Conservation (phyloP, 2,888 invertebrate species). For the Oeneis ivallda region DNA sequence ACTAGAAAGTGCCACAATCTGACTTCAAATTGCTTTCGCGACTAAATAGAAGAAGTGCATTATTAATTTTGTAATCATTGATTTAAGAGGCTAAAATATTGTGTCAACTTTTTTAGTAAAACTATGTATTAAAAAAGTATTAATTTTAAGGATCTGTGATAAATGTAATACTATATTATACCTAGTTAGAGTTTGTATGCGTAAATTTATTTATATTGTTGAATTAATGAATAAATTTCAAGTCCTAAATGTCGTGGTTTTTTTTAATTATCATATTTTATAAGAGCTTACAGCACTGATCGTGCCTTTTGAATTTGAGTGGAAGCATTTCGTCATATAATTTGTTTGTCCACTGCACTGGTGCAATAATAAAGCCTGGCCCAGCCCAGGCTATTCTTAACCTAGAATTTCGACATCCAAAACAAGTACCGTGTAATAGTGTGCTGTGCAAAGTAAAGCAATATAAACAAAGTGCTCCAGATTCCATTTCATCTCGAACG, state of each 20-base stretch:
- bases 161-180: conserved; percentile 48
- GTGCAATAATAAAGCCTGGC: conserved; percentile 12
- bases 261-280: conserved; percentile 5
- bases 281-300: conserved; percentile 6
- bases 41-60: conserved; percentile 37
- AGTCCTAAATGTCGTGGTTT: background rate
- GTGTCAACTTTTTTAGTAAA: conserved; percentile 21
- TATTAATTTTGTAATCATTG: conserved; percentile 32
- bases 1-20: conserved; percentile 63
- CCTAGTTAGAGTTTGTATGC: conserved; percentile 35
- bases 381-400: conserved; percentile 23
- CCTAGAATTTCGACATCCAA: conserved; percentile 34
- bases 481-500: conserved; percentile 51
- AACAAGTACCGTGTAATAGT: conserved; percentile 33
- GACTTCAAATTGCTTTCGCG: conserved; percentile 30
- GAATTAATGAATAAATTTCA: conserved; percentile 30
- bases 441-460: conserved; percentile 32
- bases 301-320: conserved; percentile 8
- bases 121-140: conserved; percentile 32
- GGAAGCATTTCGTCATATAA: background rate
- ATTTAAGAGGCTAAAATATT: conserved; percentile 26
- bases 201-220: conserved; percentile 37
- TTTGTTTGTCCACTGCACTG: conserved; percentile 25
- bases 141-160: conserved; percentile 63
- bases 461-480: conserved; percentile 44